Evolutionary conservation across 1,140 invertebrate genomes (phyloP), one percentile per base, ranked within the genome.

Genomic region (Lordiphosa stackelbergi): DNA sequence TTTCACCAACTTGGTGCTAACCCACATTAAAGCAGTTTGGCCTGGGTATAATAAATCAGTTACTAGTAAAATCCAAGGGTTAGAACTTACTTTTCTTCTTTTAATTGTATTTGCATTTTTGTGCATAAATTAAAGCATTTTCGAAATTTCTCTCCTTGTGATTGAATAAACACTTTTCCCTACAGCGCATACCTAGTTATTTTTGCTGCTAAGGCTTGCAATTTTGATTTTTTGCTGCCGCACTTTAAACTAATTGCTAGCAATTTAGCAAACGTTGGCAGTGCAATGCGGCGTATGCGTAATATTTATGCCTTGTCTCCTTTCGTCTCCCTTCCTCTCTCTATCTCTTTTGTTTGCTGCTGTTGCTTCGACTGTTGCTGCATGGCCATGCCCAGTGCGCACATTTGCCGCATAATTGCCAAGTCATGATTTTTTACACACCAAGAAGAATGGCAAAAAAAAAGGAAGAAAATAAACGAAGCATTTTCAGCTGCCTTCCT

Each of bases 341-440:
- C 45, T 36, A 19, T 63, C 49, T 69, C 60, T 66, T 74, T 62
- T 59, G 72, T 77, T 72, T 66, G 70, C 24, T 42, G 54, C 31
- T 48, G 46, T 34, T 53, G 52, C 12, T 42, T 43, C 45, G 28
- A 34, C 54, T 53, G 42, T 46, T 46, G 62, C 38, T 43, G 54
- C 38, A 42, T 60, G 38, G 65, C 63, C 47, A 60, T 70, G 68
- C 77, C 68, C 77, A 73, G 57, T 83, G 77, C 77, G 77, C 69
- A 77, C 77, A 83, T 83, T 83, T 83, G 78, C 77, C 73, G 77
- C 78, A 83, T 83, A 83, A 83, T 83, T 83, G 77, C 77, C 78
- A 83, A 83, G 77, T 83, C 77, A 83, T 83, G 77, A 81, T 83
- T 83, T 83, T 83, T 83, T 83, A 72, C 68, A 83, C 68, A 72